Conservation (phyloP, 2,113 vertebrate genomes). For the Aleadryas rufinucha region DNA sequence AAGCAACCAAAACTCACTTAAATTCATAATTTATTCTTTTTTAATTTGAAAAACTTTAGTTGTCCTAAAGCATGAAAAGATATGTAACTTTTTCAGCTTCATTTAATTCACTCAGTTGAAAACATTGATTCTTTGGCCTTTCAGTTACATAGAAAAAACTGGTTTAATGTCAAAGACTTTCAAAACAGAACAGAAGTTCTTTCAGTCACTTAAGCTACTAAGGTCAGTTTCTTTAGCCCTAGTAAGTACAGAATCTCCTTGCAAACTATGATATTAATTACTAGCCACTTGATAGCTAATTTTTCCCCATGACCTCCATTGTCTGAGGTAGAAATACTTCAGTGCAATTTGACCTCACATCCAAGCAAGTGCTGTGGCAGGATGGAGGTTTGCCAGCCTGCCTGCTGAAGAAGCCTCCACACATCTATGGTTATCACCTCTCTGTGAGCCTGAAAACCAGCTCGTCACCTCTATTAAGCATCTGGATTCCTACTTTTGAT, state of each 20-base stretch:
- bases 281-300: neutral
- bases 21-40: neutral
- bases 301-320: neutral
- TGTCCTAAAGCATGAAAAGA: neutral
- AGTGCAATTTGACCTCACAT: neutral
- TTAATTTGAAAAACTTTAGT: neutral
- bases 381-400: neutral
- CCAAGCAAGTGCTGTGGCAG: neutral
- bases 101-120: neutral
- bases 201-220: neutral
- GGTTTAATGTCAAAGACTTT: neutral
- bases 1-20: accelerated
- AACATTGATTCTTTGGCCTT: neutral
- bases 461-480: accelerated
- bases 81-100: neutral
- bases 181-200: neutral
- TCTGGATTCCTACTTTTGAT: neutral
- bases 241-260: neutral
- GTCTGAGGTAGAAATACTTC: neutral
- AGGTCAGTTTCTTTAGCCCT: neutral
- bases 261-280: neutral
- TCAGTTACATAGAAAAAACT: neutral
- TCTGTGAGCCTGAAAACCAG: neutral
- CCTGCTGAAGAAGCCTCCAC: neutral
- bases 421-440: neutral